Evolutionary conservation across 2,888 invertebrate genomes (phyloP).

Genomic region (Hemaris fuciformis): DNA sequence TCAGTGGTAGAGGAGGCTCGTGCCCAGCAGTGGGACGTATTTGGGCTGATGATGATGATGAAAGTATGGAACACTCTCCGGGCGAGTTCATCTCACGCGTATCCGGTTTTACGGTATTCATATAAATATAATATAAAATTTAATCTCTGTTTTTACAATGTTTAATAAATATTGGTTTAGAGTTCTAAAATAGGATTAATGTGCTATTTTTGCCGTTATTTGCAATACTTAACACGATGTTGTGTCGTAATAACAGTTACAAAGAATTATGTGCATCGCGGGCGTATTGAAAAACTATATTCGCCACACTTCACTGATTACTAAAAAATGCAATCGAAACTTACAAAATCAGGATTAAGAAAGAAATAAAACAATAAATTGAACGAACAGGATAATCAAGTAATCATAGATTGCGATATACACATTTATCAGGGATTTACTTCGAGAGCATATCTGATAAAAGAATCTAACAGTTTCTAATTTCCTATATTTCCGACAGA

Average conservation of each 20-base stretch:
- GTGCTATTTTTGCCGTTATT: background rate
- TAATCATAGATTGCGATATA: background rate
- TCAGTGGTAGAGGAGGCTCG: too few species aligned
- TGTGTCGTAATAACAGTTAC: background rate
- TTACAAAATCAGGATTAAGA: background rate
- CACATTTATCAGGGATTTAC: background rate
- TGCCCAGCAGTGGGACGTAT: too few species aligned
- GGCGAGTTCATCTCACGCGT: too few species aligned
- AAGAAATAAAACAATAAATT: background rate
- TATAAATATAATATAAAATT: too few species aligned
- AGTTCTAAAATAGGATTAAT: too few species aligned
- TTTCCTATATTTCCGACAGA: background rate
- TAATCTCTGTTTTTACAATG: too few species aligned
- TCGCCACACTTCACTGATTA: constrained; percentile 1
- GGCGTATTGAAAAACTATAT: background rate
- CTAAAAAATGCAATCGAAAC: background rate
- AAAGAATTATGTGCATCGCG: background rate
- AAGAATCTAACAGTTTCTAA: background rate
- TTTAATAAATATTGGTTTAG: too few species aligned
- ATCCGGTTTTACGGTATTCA: too few species aligned
- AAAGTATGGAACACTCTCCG: too few species aligned
- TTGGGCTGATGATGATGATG: too few species aligned
- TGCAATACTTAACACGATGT: background rate
- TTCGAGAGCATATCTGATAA: background rate
- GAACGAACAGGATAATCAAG: background rate